Evolutionary conservation across 2,888 invertebrate genomes (phyloP).

Genomic region (Sthenelais limicola): DNA sequence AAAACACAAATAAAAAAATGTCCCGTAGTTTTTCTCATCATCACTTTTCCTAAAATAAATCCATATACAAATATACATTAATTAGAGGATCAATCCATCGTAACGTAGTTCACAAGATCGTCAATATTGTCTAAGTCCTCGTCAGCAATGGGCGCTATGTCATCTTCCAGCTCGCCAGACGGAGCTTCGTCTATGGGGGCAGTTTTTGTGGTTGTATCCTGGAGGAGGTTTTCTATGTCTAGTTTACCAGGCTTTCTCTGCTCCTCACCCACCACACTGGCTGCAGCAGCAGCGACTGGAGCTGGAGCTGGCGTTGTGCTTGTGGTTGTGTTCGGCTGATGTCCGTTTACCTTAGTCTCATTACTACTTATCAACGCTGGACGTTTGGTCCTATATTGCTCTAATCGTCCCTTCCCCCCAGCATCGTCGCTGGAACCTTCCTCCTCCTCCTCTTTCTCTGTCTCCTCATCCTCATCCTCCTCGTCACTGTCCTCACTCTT

Average conservation of each 20-base stretch:
- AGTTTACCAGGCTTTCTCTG: conserved; percentile 1
- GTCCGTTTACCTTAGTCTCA: conserved; percentile 32
- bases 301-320: background rate
- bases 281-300: background rate
- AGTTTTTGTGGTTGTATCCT: background rate
- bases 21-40: no score
- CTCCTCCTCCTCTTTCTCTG: conserved; percentile 23
- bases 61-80: background rate
- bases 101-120: conserved; percentile 40
- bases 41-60: no score
- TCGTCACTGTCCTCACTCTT: no score
- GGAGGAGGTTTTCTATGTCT: conserved; percentile 32
- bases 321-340: background rate
- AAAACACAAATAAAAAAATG: background rate
- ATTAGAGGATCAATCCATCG: conserved; percentile 16
- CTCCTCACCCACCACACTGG: background rate
- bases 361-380: background rate
- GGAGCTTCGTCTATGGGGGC: background rate
- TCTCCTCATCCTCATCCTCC: conserved; percentile 41
- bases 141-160: conserved; percentile 10
- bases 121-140: conserved; percentile 38
- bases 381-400: conserved; percentile 21
- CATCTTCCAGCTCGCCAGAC: background rate
- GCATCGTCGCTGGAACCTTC: conserved; percentile 8
- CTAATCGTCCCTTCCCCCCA: background rate